These are phyloP conservation scores for Falco punctatus DNA, from an alignment of 2,113 vertebrate genomes.

Conservation along the genomic window DNA sequence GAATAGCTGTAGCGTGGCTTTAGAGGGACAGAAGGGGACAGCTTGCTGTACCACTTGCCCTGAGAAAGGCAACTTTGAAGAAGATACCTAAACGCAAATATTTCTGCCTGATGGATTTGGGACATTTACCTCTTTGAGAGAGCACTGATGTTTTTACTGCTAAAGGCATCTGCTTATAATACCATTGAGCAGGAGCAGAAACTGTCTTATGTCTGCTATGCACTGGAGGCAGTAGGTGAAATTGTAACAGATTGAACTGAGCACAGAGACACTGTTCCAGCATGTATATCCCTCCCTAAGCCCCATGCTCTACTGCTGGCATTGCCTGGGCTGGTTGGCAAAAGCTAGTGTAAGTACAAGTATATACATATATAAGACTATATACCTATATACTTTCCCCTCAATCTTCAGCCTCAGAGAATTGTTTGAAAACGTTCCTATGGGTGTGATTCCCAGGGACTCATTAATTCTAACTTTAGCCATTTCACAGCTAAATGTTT, in stretches of 20 bases:
- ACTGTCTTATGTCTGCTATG: background rate
- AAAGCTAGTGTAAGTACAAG: background rate
- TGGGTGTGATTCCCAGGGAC: background rate
- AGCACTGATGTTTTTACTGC: background rate
- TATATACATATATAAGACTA: too few species aligned
- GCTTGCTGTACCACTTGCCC: background rate
- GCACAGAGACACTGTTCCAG: background rate
- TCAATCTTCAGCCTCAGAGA: background rate
- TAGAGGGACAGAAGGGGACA: background rate
- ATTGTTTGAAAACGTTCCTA: background rate
- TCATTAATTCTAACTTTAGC: background rate
- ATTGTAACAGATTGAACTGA: background rate
- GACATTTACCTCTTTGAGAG: background rate
- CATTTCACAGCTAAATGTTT: background rate
- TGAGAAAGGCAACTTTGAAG: background rate
- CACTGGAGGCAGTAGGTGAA: background rate
- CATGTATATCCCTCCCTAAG: fast-evolving
- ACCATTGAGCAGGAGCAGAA: background rate
- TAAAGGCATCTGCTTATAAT: background rate
- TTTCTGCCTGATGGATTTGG: background rate
- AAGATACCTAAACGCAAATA: background rate
- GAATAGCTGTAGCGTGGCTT: background rate
- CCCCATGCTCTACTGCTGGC: background rate
- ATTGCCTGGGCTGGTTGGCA: background rate
- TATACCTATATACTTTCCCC: background rate